These are phyloP conservation scores for Pristionchus entomophagus DNA, from an alignment of 2,888 invertebrate genomes.

Conservation along the genomic window DNA sequence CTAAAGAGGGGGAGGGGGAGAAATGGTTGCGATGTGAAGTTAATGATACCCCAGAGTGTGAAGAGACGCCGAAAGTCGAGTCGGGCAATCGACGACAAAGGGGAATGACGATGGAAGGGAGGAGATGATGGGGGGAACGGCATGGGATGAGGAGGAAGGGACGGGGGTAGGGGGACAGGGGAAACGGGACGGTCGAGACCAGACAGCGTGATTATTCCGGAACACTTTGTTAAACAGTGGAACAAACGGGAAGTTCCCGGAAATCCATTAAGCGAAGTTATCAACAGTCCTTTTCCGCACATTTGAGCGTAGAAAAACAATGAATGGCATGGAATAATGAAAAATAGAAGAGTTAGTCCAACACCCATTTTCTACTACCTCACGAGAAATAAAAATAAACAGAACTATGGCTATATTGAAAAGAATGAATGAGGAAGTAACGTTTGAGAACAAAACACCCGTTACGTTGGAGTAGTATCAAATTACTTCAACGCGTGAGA, in stretches of 20 bases:
- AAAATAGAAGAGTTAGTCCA: no score
- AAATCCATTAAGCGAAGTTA: not conserved
- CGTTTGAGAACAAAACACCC: not conserved
- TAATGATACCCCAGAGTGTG: constrained; percentile 18
- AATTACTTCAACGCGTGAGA: not conserved
- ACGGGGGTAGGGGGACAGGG: not conserved
- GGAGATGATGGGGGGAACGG: not conserved
- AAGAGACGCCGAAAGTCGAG: not conserved
- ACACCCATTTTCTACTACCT: no score
- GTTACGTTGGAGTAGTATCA: not conserved
- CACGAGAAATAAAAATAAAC: no score
- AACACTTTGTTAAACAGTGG: no score
- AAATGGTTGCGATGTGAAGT: constrained; percentile 8
- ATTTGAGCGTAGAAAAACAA: not conserved
- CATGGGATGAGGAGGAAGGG: not conserved
- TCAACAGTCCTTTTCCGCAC: not conserved
- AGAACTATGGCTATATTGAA: not conserved
- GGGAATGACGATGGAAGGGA: not conserved
- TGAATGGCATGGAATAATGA: not conserved
- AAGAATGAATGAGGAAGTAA: not conserved
- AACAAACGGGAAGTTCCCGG: no score
- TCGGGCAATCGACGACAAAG: not conserved
- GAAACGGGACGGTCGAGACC: not conserved
- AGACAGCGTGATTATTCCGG: not conserved
- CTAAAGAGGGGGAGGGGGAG: not conserved